Base-by-base conservation (phyloP, 2,888 invertebrate species). In the Tiliacea aurago region DNA sequence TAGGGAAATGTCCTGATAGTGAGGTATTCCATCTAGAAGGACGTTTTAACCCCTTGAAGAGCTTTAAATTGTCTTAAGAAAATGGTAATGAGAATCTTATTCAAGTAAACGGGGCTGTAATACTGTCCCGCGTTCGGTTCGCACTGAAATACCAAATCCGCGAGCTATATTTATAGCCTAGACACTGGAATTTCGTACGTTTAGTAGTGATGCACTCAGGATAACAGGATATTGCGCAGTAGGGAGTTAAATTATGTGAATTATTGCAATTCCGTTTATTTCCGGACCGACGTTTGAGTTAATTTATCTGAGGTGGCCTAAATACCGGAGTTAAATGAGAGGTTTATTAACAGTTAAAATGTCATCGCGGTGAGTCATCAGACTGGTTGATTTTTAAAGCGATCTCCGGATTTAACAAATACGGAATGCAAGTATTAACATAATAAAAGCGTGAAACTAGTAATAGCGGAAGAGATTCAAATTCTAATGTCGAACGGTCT, bases 401-500 rank as follows among this genome's bases (percentile, higher is more conserved):
- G 28, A 51, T 63, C 18, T 49, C 10, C 13, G 55, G 37, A 28
- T 67, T 45, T 55, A 47, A 70, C n/a, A 65, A 63, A 64, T 45
- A 69, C 43, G 58, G 45, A 75, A 58, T 68, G 70, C 73, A 77
- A 75, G 76, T 62, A 74, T 66, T 70, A 79, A 76, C 58, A 79
- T 70, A 83, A 51, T 67, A 76, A 63, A 84, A 85, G 86, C 84
- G 53, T 78, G 74, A 75, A 59, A 74, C 70, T 76, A 80, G 64
- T 77, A 61, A 73, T 66, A 72, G 80, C 71, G 68, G 65, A 72
- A 77, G 53, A 69, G 68, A 64, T 69, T 77, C 53, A 71, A 75
- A 76, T 75, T 78, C 55, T 74, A 84, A 79, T 82, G 67, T 84
- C 76, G 78, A 76, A 72, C 80, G 62, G 69, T 75, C 75, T 81